Conservation (phyloP, 2,888 invertebrate genomes). For the Nomada flava region DNA sequence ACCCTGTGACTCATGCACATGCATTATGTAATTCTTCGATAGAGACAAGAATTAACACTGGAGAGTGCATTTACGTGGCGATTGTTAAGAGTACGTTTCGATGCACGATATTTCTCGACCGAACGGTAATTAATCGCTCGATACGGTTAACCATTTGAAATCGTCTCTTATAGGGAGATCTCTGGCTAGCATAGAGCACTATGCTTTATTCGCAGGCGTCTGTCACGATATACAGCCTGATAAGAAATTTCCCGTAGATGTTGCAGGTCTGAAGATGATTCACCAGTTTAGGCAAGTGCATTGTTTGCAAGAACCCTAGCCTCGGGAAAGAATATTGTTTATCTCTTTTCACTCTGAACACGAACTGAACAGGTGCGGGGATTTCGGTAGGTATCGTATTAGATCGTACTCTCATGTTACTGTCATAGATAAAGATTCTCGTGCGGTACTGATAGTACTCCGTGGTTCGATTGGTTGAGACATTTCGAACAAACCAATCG, state of each 20-base stretch:
- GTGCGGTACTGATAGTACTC: neutral
- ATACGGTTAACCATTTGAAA: constrained; percentile 23
- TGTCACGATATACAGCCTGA: constrained; percentile 51
- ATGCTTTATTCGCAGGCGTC: constrained; percentile 51
- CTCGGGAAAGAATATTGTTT: constrained; percentile 43
- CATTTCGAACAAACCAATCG: neutral
- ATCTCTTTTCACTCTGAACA: constrained; percentile 27
- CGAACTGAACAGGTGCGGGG: constrained; percentile 44
- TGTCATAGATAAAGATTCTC: neutral
- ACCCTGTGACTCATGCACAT: constrained; percentile 67
- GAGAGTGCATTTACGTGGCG: constrained; percentile 30
- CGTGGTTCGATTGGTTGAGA: neutral
- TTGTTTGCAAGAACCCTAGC: constrained; percentile 60
- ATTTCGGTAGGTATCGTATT: constrained; percentile 42
- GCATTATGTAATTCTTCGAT: constrained; percentile 67
- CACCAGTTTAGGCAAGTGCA: constrained; percentile 57
- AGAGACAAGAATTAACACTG: constrained; percentile 50
- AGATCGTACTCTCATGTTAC: neutral
- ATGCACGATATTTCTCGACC: constrained; percentile 21
- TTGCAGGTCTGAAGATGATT: constrained; percentile 42
- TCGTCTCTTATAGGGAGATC: constrained; percentile 11
- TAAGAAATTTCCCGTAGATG: constrained; percentile 49
- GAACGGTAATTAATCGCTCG: constrained; percentile 30
- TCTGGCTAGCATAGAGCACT: constrained; percentile 39
- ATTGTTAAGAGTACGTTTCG: constrained; percentile 8